Evolutionary conservation across 2,113 vertebrate species (phyloP).

Genomic region (Rhynchomys soricoides): DNA sequence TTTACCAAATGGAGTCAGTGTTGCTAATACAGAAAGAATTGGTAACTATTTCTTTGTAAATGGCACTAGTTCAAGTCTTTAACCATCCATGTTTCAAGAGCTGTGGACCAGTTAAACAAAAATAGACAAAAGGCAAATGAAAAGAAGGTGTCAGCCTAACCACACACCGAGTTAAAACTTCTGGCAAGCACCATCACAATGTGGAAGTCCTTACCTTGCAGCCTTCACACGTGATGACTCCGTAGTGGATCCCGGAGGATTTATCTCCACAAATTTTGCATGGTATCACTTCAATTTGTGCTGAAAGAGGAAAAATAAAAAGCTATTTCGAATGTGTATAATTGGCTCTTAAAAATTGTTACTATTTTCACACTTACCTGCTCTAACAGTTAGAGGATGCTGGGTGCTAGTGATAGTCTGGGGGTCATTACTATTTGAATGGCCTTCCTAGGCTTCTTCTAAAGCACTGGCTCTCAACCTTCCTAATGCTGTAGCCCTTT

Average conservation of each 20-base stretch:
- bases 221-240: conserved; percentile 99
- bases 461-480: neutral
- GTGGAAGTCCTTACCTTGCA: conserved; percentile 92
- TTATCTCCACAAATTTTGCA: conserved; percentile 99
- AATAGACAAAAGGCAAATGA: neutral
- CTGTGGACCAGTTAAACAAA: conserved; percentile 28
- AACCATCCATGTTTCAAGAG: conserved; percentile 49
- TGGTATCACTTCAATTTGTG: conserved; percentile 99
- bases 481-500: neutral
- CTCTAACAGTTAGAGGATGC: neutral
- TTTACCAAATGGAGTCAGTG: neutral
- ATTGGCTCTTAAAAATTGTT: neutral
- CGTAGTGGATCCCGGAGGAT: conserved; percentile 99
- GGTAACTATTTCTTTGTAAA: conserved; percentile 23
- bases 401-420: neutral
- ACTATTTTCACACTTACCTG: neutral
- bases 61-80: conserved; percentile 63
- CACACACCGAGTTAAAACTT: neutral
- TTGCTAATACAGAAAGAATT: conserved; percentile 45
- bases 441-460: neutral
- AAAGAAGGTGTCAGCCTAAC: neutral
- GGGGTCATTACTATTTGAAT: neutral
- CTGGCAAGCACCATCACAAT: neutral
- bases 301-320: conserved; percentile 86
- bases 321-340: conserved; percentile 65